phyloP scores from a whole-genome alignment of 35 echinoderm and acorn worm genomes.

The Nesometra sesokonis region DNA sequence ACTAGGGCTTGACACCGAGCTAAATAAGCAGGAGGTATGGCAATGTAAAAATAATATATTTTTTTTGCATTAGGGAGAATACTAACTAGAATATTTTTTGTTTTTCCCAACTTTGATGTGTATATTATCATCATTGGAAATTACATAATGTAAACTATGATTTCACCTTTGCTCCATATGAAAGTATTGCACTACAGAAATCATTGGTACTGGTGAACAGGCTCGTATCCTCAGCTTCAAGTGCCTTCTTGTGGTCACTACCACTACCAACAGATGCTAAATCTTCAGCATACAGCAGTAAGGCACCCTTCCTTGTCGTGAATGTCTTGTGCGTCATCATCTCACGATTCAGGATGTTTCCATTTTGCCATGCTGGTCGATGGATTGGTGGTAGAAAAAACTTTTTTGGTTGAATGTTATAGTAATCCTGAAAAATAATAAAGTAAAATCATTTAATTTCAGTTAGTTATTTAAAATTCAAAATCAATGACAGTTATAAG shows the following conservation, averaged over 20 bases:
- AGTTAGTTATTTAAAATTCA: too few relatives aligned
- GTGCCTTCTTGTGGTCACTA: conserved; percentile 21
- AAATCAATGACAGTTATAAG: too few relatives aligned
- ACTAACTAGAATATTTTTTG: too few relatives aligned
- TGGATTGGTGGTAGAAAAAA: conserved; percentile 91
- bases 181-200: conserved; percentile 81
- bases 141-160: too few relatives aligned
- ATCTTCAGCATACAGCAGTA: conserved; percentile 88
- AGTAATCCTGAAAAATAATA: conserved; percentile 52
- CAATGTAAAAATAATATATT: too few relatives aligned
- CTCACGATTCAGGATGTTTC: conserved; percentile 20
- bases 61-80: too few relatives aligned
- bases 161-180: conserved; percentile 76
- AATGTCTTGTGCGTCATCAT: conserved; percentile 71
- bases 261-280: conserved; percentile 30
- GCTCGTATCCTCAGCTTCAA: conserved; percentile 80
- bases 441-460: too few relatives aligned
- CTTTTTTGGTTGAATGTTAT: conserved; percentile 61
- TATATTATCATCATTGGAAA: too few relatives aligned
- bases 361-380: conserved; percentile 37
- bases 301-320: conserved; percentile 73
- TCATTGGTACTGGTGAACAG: conserved; percentile 77
- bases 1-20: too few relatives aligned
- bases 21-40: too few relatives aligned
- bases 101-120: too few relatives aligned